Evolutionary conservation across 2,888 invertebrate genomes (phyloP), one percentile per base, ranked within the genome.

Genomic region (Cheilosia soror): DNA sequence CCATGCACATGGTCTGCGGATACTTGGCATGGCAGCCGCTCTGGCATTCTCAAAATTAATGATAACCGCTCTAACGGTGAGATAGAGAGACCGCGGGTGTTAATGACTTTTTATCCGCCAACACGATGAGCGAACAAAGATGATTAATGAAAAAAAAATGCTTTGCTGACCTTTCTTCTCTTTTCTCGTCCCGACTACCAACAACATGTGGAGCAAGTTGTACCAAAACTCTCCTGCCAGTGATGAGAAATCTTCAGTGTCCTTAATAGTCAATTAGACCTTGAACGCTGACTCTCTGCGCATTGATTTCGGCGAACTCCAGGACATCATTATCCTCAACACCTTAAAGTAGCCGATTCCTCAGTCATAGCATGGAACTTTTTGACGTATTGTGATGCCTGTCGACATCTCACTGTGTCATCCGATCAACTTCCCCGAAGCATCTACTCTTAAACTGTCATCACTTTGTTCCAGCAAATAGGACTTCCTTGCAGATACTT

Each of bases 301-400:
- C 60, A 60, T 31, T 63, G 63, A 49, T 27, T 44, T 53, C 27
- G 15, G 57, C 58, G 58, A 83, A 68, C 82, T 72, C 66, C 79
- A 73, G 79, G 84, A 79, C 63, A 86, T 53, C 51, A 69, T 65
- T 84, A 78, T 86, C 83, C 88, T 89, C 88, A 89, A 87, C 81
- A 88, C 88, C 89, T 87, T 88, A 89, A 89, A 91, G 89, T 90
- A 90, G 89, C 88, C 66, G 77, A 69, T 87, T 79, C 80, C 73
- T 77, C 53, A 83, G 75, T 73, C 87, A 83, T 83, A 83, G 71
- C 88, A 88, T 73, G 88, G 88, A 87, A 89, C 89, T 88, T 90
- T 63, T 60, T 76, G 44, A 44, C 76, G 58, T 51, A 58, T 66
- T 76, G 75, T 76, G 65, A 55, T 72, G 25, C 20, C 63, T 65